A percentile compares a stretch with the other conserved stretches of the same genome.
Evolutionary conservation across 2,888 invertebrate species (phyloP).

Genomic region (Homarus gammarus): DNA sequence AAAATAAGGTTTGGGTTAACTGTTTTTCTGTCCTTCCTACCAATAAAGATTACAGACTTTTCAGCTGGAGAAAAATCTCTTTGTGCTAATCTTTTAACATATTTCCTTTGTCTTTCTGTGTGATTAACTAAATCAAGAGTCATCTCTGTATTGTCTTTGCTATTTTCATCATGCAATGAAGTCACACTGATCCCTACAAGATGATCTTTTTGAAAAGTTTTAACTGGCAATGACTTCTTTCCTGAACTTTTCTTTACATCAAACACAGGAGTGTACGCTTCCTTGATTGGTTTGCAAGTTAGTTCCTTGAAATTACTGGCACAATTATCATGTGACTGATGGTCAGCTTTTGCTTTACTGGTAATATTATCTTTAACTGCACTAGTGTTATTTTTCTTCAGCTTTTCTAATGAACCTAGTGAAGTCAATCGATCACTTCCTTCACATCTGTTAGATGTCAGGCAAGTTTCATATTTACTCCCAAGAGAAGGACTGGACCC

Average conservation of each 20-base stretch:
- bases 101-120: not conserved
- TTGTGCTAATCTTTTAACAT: not conserved
- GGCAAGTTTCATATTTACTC: conserved; percentile 40
- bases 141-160: not conserved
- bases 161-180: not conserved
- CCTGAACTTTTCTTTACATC: not conserved
- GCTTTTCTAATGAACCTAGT: not conserved
- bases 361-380: too few relatives aligned
- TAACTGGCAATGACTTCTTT: not conserved
- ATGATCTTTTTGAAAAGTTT: not conserved
- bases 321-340: not conserved
- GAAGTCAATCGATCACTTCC: not conserved
- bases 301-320: not conserved
- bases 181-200: not conserved
- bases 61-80: not conserved
- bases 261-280: not conserved
- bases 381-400: not conserved
- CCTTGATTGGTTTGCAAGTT: not conserved
- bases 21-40: not conserved
- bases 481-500: not conserved
- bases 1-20: not conserved
- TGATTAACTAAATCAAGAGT: not conserved
- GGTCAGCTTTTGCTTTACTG: not conserved
- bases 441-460: not conserved
- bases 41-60: not conserved